Base-by-base conservation (phyloP, 2,797 vertebrate species). In the Periparus ater region DNA sequence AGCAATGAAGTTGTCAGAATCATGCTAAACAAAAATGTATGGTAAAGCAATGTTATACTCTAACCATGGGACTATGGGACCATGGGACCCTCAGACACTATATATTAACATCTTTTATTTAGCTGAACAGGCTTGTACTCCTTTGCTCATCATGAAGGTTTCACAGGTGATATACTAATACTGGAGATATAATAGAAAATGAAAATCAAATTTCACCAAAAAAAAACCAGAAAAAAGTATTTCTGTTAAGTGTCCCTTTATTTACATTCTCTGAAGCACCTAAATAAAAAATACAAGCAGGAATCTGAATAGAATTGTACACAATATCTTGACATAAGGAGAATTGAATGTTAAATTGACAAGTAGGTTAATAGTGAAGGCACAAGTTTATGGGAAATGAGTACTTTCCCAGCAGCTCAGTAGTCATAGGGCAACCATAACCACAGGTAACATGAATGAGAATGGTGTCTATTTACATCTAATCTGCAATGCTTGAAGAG, bases 321-420 rank as follows among this genome's bases (percentile, higher is more conserved):
- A 63, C 11, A 44, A 12, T 51, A 15, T 75, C 40, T 91, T 78
- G 36, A 12, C 29, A 80, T 62, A 36, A 83, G 40, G 75, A 85
- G 22, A 77, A 66, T n/a, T 12, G 8, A 72, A 72, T 29, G 18
- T 65, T 36, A 38, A 88, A 91, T 70, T 83, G 40, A 85, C 51
- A 78, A 79, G 44, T 26, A 94, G 51, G 73, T 88, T 84, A 91
- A 91, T 70, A 92, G 12, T 73, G 66, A 96, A 81, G 32, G 51
- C 55, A 94, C 79, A 88, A 84, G 3, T 86, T 86, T 83, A 76
- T 42, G 32, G 75, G 84, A 93, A 88, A 84, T 47, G 3, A 72
- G 72, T 70, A 77, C n/a, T 68, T 91, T 75, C 34, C 36, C 72
- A 91, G 58, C 11, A 67, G 79, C 63, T 88, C 29, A 84, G 48